A percentile compares a stretch with the other conserved stretches of the same genome.
These are phyloP conservation scores for Ophonus ardosiacus DNA, from an alignment of 2,888 invertebrate species.

Conservation along the genomic window DNA sequence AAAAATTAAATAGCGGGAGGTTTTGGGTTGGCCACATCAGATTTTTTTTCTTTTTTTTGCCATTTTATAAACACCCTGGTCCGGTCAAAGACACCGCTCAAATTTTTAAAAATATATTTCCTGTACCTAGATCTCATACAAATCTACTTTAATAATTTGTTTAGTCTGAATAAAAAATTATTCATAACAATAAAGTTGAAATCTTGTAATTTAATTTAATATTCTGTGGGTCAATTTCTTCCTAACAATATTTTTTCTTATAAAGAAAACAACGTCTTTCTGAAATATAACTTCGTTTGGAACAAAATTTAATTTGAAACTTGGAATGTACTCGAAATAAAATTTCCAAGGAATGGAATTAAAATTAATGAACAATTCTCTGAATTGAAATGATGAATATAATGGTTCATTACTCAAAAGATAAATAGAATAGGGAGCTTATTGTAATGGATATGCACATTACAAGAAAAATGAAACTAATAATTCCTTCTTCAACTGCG, in stretches of 20 bases:
- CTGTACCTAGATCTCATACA: too few species aligned
- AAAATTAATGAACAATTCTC: constrained; percentile 41
- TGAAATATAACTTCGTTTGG: constrained; percentile 8
- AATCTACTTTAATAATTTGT: too few species aligned
- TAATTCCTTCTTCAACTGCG: constrained; percentile 31
- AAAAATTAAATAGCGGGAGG: too few species aligned
- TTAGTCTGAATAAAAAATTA: too few species aligned
- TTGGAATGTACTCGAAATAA: constrained; percentile 4
- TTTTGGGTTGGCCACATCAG: too few species aligned
- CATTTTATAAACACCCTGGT: too few species aligned
- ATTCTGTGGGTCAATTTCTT: neutral
- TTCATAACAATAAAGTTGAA: too few species aligned
- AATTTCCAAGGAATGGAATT: constrained; percentile 12
- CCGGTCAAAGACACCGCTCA: too few species aligned
- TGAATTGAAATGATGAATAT: constrained; percentile 17
- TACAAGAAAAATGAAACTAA: constrained; percentile 44
- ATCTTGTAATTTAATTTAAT: neutral
- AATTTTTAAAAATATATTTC: too few species aligned
- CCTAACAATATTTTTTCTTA: neutral
- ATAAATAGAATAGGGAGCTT: constrained; percentile 12
- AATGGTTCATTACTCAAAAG: constrained; percentile 32
- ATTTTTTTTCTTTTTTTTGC: too few species aligned
- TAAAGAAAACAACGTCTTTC: neutral
- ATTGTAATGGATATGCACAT: constrained; percentile 25
- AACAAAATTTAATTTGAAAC: constrained; percentile 11